These are phyloP conservation scores for Cremastinae sp. DNA, from an alignment of 2,888 invertebrate genomes.

Conservation along the genomic window DNA sequence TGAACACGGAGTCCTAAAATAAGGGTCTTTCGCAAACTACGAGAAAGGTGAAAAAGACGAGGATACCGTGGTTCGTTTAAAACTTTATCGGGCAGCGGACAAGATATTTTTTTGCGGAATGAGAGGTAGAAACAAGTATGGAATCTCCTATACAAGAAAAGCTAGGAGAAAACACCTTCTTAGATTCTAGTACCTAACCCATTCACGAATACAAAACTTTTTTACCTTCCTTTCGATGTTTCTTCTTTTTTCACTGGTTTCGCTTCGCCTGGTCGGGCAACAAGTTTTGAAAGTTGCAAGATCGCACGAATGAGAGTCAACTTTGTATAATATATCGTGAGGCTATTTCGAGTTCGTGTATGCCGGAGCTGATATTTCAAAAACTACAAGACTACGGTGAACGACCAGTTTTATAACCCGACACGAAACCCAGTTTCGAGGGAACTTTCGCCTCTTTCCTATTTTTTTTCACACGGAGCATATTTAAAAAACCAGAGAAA, in stretches of 20 bases:
- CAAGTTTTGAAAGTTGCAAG: conserved; percentile 73
- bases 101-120: too few relatives aligned
- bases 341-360: background rate
- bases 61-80: too few relatives aligned
- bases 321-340: conserved; percentile 15
- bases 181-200: background rate
- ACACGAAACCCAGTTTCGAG: conserved; percentile 46
- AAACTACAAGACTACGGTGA: conserved; percentile 27
- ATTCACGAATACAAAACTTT: too few relatives aligned
- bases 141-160: too few relatives aligned
- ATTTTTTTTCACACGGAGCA: background rate
- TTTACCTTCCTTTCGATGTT: background rate
- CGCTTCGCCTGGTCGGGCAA: conserved; percentile 63
- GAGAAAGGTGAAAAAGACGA: too few relatives aligned
- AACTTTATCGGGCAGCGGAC: too few relatives aligned
- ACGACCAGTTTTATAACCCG: conserved; percentile 54
- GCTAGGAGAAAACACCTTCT: too few relatives aligned
- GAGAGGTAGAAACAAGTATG: too few relatives aligned
- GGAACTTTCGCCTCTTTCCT: too few relatives aligned
- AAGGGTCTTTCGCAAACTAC: too few relatives aligned
- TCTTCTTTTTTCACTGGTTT: conserved; percentile 28
- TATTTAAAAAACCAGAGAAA: too few relatives aligned
- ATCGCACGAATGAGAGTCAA: conserved; percentile 47
- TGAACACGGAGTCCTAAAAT: too few relatives aligned
- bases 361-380: conserved; percentile 41